Evolutionary conservation across 2,113 vertebrate species (phyloP).

Genomic region (Morone chrysops): DNA sequence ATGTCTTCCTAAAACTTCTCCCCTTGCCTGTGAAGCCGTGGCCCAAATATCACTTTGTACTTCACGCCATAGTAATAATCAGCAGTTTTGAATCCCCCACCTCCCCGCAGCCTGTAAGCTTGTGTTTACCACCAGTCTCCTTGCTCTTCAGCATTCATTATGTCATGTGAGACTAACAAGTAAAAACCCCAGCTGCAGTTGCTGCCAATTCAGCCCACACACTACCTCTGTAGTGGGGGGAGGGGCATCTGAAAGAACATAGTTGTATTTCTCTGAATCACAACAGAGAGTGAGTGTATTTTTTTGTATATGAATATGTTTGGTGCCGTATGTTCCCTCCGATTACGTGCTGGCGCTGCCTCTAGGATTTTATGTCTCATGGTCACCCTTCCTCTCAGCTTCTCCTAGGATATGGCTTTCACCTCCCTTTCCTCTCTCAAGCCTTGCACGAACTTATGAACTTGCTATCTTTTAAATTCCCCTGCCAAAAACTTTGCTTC

Average conservation of each 20-base stretch:
- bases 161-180: conserved; percentile 66
- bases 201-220: conserved; percentile 52
- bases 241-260: background rate
- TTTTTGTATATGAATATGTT: background rate
- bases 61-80: conserved; percentile 40
- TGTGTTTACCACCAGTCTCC: conserved; percentile 54
- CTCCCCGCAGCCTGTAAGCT: conserved; percentile 46
- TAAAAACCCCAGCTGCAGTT: conserved; percentile 44
- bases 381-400: background rate
- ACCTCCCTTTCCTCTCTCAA: background rate
- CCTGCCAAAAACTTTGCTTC: background rate
- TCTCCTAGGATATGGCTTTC: background rate
- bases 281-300: background rate
- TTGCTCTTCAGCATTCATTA: conserved; percentile 56
- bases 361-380: background rate
- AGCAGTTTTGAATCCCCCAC: conserved; percentile 48
- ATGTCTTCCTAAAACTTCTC: conserved; percentile 14
- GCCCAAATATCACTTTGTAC: conserved; percentile 55
- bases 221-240: conserved; percentile 5
- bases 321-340: background rate
- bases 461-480: conserved; percentile 5
- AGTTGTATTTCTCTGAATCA: background rate
- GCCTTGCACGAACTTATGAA: background rate
- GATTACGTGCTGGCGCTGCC: background rate
- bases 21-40: conserved; percentile 1